Evolutionary conservation across 2,888 invertebrate genomes (phyloP).

Genomic region (Drosophila monieri): DNA sequence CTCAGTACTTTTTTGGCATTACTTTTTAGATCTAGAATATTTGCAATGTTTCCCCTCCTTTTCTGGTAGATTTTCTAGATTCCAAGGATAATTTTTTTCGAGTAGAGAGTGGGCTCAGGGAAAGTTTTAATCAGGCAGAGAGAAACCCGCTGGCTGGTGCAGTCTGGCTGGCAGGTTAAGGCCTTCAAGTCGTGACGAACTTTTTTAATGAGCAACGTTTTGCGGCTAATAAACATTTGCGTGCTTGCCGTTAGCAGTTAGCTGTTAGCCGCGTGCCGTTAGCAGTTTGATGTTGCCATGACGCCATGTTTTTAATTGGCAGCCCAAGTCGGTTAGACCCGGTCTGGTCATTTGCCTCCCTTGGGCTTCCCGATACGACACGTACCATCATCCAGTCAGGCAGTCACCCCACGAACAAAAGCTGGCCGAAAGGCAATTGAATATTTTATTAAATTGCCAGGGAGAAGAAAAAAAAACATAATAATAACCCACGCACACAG

Average conservation of each 20-base stretch:
- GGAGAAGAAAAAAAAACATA: conserved; percentile 6
- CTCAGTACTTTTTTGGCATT: too few species aligned
- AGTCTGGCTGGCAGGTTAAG: conserved; percentile 31
- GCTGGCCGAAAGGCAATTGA: conserved; percentile 64
- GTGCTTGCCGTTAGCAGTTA: conserved; percentile 27
- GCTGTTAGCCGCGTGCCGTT: conserved; percentile 37
- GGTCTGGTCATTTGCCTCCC: conserved; percentile 33
- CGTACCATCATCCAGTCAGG: background rate
- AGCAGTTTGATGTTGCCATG: conserved; percentile 60
- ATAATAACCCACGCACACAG: conserved; percentile 17
- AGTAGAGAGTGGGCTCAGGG: conserved; percentile 1
- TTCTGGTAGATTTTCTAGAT: background rate
- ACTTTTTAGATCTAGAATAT: too few species aligned
- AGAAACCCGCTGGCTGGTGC: conserved; percentile 19
- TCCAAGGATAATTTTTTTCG: background rate
- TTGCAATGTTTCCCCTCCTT: too few species aligned
- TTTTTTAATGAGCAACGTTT: conserved; percentile 77
- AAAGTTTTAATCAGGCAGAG: conserved; percentile 43
- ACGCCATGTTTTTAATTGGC: conserved; percentile 78
- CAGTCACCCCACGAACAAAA: conserved; percentile 39
- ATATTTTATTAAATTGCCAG: conserved; percentile 67
- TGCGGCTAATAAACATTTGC: conserved; percentile 80
- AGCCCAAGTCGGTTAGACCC: conserved; percentile 48
- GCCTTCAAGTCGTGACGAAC: conserved; percentile 63
- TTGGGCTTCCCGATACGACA: conserved; percentile 14